Percentiles rank a stretch among this genome's conserved stretches.
Conservation (phyloP, 1,140 invertebrate species). For the Archivesica marissinica region DNA sequence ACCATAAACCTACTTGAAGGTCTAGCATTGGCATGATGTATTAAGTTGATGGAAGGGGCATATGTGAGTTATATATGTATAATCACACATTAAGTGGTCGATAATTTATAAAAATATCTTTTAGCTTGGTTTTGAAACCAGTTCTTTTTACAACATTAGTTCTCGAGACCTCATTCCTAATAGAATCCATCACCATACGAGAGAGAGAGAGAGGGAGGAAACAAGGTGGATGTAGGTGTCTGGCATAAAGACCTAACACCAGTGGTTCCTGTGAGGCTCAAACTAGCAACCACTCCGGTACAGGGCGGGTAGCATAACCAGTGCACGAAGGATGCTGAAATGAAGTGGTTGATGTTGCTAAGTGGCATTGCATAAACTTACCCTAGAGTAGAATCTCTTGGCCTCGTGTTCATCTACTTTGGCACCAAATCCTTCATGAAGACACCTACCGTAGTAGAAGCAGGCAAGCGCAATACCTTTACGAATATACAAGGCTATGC, state of each 20-base stretch:
- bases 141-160: too few relatives aligned
- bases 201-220: too few relatives aligned
- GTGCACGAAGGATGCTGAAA: not conserved
- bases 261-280: not conserved
- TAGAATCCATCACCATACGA: too few relatives aligned
- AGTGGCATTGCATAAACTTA: constrained; percentile 67
- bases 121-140: too few relatives aligned
- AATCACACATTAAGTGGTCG: too few relatives aligned
- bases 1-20: too few relatives aligned
- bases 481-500: constrained; percentile 78
- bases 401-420: constrained; percentile 76
- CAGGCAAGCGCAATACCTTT: constrained; percentile 82
- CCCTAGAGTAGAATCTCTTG: constrained; percentile 81
- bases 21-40: too few relatives aligned
- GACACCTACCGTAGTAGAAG: constrained; percentile 83
- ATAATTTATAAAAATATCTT: too few relatives aligned
- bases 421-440: constrained; percentile 78
- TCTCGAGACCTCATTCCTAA: too few relatives aligned
- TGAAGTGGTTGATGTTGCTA: not conserved
- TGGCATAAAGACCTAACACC: not conserved
- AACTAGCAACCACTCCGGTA: not conserved
- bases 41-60: too few relatives aligned
- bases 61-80: too few relatives aligned
- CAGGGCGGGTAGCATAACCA: not conserved
- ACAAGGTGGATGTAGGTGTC: too few relatives aligned